Percentiles rank a stretch among this genome's conserved stretches.
These are phyloP conservation scores for Galemys pyrenaicus DNA, from an alignment of 2,113 vertebrate species.

Conservation along the genomic window DNA sequence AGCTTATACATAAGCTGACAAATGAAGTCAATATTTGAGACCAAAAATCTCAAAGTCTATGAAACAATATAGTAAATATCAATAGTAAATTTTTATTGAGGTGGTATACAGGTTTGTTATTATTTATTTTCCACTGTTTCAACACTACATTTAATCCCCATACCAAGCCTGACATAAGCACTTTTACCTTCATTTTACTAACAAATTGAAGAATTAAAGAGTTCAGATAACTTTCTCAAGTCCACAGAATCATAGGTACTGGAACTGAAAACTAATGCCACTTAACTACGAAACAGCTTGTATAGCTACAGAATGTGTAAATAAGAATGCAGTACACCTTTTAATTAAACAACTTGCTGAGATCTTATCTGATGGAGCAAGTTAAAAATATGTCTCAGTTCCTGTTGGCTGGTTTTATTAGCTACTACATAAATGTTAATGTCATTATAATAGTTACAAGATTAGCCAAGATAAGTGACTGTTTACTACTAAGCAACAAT, in stretches of 20 bases:
- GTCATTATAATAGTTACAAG: background rate
- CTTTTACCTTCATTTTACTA: background rate
- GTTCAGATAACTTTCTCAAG: background rate
- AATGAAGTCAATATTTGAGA: background rate
- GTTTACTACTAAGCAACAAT: background rate
- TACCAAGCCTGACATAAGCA: background rate
- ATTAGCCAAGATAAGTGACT: conserved; percentile 33
- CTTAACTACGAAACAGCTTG: background rate
- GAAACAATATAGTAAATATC: conserved; percentile 2
- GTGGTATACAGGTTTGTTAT: background rate
- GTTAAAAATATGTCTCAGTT: conserved; percentile 10
- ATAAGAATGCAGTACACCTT: background rate
- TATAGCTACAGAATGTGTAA: background rate
- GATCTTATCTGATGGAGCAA: conserved; percentile 31
- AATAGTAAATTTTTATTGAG: background rate
- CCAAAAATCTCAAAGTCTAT: background rate
- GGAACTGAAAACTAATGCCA: conserved; percentile 13
- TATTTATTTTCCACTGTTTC: background rate
- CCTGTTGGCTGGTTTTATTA: conserved; percentile 19
- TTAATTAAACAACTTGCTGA: conserved; percentile 43
- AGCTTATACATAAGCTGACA: background rate
- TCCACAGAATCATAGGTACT: background rate
- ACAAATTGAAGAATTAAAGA: background rate
- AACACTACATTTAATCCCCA: background rate
- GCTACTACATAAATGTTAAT: background rate